Base-by-base conservation (phyloP, 1,140 invertebrate genomes). In the Zeugodacus cucurbitae region DNA sequence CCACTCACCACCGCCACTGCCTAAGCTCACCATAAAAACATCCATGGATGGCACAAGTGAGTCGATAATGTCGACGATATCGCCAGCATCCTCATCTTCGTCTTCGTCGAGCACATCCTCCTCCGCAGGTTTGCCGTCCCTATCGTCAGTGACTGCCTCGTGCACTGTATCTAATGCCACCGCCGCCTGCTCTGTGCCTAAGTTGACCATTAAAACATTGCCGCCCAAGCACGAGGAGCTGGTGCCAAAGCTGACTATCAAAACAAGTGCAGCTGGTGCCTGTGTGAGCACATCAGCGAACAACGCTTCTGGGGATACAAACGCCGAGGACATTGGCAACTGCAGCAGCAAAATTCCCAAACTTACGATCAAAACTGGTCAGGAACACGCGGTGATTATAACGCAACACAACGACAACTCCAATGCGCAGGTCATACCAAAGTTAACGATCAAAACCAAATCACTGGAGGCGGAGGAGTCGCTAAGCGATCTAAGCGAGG, bases 161-260 rank as follows among this genome's bases (percentile, higher is more conserved):
- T 86, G 62, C 44, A 62, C 62, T 32, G 54, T 59, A 37, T 88
- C 89, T 22, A 70, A 82, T 44, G 32, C n/a, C 14, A 67, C 48
- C 26, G 44, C 26, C n/a, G 44, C 87, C 22, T 37, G 44, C 37
- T n/a, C 74, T 37, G 54, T 90, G 44, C 89, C 89, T 37, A 90
- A 90, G 78, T 29, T 90, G 17, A 89, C 89, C 0, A 89, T 90
- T 6, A 90, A 90, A 82, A 37, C 86, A 17, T 54, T 90, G 37
- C 89, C 67, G 67, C 89, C 85, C 85, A 89, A 89, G 62, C 62
- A 41, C 6, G 67, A 87, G 10, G 88, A 82, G 54, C 89, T 89
- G n/a, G 91, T 93, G 88, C 92, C 92, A 17, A 93, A 93, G 87
- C 89, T 93, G 78, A 93, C 92, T 88, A 93, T 93, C 41, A 93